Evolutionary conservation across 2,113 vertebrate species (phyloP), one percentile per base, ranked within the genome.

Genomic region (Ifrita kowaldi): DNA sequence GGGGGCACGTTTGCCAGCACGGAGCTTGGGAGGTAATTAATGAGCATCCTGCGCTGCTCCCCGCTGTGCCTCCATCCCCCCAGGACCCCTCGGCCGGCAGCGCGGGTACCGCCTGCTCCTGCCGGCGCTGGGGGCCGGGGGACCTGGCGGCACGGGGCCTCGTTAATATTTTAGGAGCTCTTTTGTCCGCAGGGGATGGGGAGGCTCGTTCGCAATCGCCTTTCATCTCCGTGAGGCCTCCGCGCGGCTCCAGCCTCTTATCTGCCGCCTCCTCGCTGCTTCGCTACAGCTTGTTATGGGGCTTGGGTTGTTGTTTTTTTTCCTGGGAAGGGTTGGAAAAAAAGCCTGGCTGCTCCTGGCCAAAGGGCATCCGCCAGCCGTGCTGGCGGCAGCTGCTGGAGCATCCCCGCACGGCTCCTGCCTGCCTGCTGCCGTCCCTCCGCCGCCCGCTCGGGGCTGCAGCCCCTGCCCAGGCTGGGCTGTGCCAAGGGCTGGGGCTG

Each of bases 151-250:
- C 83, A 49, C 60, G 14, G 90, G 85, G 90, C 79, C 94, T 96
- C 44, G 73, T 95, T 96, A 96, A 95, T 96, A 94, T 95, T 96
- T 96, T 95, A 97, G 95, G 93, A 97, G 94, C 87, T 92, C 84
- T 78, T 92, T 92, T 94, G 91, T 95, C 95, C 69, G 56, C 93
- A 84, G 95, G 94, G 94, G 93, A 90, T 65, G 87, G 73, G 80
- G 64, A 86, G 87, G 90, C 78, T 91, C 32, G 39, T 70, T 87
- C 27, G 70, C 92, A 91, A 93, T 90, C 28, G 86, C 89, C 94
- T 95, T 97, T 97, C 94, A 95, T 97, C 95, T 95, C 89, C 4
- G 74, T 44, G 94, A 95, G 95, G 94, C 94, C 92, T 92, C 89
- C 7, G 87, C 30, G 8, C 42, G 7, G 90, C 83, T 91, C 63